Percentiles rank a stretch among this genome's conserved stretches.
Conservation (phyloP, 2,797 vertebrate species). For the Anguilla marmorata region DNA sequence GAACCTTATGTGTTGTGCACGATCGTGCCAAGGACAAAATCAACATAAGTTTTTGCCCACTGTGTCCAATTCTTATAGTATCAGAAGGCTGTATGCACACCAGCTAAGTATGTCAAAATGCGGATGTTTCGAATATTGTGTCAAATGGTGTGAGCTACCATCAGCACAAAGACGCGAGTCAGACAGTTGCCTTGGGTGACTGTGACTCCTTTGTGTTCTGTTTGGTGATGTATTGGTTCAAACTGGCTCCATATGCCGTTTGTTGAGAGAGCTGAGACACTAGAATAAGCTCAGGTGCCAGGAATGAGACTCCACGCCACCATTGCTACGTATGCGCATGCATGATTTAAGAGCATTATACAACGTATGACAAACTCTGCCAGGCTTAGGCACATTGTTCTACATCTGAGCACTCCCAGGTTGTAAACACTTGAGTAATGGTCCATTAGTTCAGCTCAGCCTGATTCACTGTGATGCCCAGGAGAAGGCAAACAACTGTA, state of each 20-base stretch:
- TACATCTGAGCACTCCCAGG: not conserved
- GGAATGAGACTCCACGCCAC: not conserved
- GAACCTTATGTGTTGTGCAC: not conserved
- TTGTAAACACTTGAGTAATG: not conserved
- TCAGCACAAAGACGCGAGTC: not conserved
- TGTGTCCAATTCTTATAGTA: not conserved
- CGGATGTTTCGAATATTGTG: not conserved
- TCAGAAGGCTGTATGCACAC: not conserved
- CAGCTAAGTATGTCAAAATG: not conserved
- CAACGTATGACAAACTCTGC: not conserved
- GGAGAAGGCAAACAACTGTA: not conserved
- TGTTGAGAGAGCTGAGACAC: conserved; percentile 10
- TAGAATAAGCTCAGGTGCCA: not conserved
- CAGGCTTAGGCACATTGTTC: not conserved
- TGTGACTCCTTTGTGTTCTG: not conserved
- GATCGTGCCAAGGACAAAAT: not conserved
- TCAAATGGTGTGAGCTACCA: not conserved
- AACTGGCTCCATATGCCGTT: conserved; percentile 13
- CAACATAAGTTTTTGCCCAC: not conserved
- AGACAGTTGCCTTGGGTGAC: not conserved
- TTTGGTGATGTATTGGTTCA: not conserved
- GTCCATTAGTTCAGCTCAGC: not conserved
- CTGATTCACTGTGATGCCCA: not conserved
- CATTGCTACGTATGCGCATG: not conserved
- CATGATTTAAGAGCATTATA: not conserved